Evolutionary conservation across 2,888 invertebrate genomes (phyloP).

Genomic region (Cheilosia vulpina): DNA sequence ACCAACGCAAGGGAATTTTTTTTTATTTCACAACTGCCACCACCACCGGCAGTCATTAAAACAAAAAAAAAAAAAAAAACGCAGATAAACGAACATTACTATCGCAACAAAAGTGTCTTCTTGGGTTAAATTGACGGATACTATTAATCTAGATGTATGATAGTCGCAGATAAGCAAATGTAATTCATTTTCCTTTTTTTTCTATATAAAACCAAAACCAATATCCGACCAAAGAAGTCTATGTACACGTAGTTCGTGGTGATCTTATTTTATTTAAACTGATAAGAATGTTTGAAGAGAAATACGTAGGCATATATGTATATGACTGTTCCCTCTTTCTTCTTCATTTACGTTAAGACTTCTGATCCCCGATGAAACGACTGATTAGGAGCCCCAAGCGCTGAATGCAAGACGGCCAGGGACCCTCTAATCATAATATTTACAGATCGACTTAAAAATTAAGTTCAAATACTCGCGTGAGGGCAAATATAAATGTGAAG

Average conservation of each 20-base stretch:
- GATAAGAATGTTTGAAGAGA: conserved; percentile 59
- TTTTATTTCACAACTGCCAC: conserved; percentile 24
- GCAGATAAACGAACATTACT: conserved; percentile 38
- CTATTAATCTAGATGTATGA: conserved; percentile 71
- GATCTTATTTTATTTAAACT: conserved; percentile 68
- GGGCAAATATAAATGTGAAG: conserved; percentile 18
- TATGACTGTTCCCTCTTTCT: conserved; percentile 28
- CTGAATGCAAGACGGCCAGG: conserved; percentile 30
- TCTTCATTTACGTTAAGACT: conserved; percentile 52
- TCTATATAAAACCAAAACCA: conserved; percentile 41
- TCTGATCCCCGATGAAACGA: conserved; percentile 69
- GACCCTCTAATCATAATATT: conserved; percentile 56
- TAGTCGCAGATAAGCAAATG: conserved; percentile 67
- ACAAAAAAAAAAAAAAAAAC: neutral
- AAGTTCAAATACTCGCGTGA: conserved; percentile 50
- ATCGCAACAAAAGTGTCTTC: conserved; percentile 70
- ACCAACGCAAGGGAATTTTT: conserved; percentile 67
- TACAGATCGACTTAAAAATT: conserved; percentile 48
- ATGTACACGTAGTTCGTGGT: conserved; percentile 31
- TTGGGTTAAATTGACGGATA: conserved; percentile 70
- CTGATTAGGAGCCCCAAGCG: conserved; percentile 52
- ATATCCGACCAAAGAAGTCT: conserved; percentile 37
- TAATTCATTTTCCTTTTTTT: conserved; percentile 53
- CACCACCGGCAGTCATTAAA: conserved; percentile 29
- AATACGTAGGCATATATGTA: conserved; percentile 11